phyloP scores from a whole-genome alignment of 1,140 invertebrate genomes.

The Oryctes rhinoceros region DNA sequence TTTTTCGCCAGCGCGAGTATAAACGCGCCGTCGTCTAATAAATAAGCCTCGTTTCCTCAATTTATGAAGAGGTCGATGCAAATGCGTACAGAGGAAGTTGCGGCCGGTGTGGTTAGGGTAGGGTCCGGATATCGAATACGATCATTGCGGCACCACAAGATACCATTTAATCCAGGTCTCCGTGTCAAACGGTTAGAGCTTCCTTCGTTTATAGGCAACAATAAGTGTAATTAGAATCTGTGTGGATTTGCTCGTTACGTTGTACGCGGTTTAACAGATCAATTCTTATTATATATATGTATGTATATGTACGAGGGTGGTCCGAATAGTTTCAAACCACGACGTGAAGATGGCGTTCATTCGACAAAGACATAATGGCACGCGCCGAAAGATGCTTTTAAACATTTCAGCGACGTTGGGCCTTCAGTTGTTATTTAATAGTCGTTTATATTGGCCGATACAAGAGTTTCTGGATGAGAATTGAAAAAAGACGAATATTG shows the following conservation, averaged over 20 bases:
- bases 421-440: too few species aligned
- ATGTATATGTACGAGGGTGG: too few species aligned
- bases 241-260: neutral
- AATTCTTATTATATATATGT: too few species aligned
- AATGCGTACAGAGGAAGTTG: conserved; percentile 23
- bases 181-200: neutral
- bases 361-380: too few species aligned
- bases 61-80: conserved; percentile 32
- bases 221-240: neutral
- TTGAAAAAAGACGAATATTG: too few species aligned
- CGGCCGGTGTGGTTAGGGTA: neutral
- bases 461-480: too few species aligned
- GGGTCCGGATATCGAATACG: conserved; percentile 18
- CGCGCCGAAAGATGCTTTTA: too few species aligned
- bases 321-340: too few species aligned
- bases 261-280: too few species aligned
- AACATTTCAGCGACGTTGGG: too few species aligned
- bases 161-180: conserved; percentile 17
- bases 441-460: too few species aligned
- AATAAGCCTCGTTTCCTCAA: conserved; percentile 19
- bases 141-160: neutral
- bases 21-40: neutral
- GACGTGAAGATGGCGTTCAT: too few species aligned
- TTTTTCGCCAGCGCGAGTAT: neutral
- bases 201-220: neutral